These are phyloP conservation scores for Ichneumon xanthorius DNA, from an alignment of 2,888 invertebrate species.

Conservation along the genomic window DNA sequence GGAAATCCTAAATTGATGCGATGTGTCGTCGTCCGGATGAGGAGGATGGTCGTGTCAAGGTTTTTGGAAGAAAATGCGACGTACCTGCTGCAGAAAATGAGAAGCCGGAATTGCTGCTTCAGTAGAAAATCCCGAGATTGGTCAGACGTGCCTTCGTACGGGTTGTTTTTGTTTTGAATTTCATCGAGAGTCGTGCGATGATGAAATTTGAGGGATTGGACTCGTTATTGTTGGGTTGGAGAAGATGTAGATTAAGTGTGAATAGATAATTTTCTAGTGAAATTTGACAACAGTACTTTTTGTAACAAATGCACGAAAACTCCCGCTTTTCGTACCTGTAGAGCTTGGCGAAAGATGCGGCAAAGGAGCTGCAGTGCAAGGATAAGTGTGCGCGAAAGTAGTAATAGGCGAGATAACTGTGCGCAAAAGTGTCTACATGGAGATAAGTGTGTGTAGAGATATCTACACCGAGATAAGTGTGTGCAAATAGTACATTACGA, in stretches of 20 bases:
- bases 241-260: no score
- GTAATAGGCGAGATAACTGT: no score
- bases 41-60: not conserved
- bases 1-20: not conserved
- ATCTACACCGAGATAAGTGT: no score
- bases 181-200: not conserved
- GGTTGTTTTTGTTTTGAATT: not conserved
- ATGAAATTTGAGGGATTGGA: no score
- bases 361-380: not conserved
- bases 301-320: no score
- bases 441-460: no score
- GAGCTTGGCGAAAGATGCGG: not conserved
- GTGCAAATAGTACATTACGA: no score
- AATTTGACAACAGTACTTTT: not conserved
- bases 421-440: no score
- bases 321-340: no score
- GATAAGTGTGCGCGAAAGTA: not conserved
- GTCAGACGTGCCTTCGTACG: not conserved
- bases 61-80: not conserved
- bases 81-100: not conserved
- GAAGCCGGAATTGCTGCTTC: not conserved
- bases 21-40: not conserved
- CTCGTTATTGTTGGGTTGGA: no score
- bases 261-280: not conserved
- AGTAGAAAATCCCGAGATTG: constrained; percentile 15